Conservation (phyloP, 2,888 invertebrate species). For the Sympetrum striolatum region DNA sequence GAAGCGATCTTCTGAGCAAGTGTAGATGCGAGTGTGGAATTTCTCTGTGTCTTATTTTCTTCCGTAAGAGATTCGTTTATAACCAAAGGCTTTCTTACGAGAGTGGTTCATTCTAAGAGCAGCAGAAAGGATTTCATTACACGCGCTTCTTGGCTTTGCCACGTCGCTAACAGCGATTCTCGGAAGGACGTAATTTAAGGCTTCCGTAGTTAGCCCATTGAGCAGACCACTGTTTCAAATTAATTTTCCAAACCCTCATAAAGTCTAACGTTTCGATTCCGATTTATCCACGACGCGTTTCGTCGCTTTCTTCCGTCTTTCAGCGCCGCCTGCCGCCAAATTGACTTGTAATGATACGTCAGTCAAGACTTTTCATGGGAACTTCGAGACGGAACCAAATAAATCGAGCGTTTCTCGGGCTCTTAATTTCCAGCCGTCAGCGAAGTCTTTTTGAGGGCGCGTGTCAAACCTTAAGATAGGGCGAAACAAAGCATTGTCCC, state of each 20-base stretch:
- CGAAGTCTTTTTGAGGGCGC: background rate
- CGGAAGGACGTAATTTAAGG: background rate
- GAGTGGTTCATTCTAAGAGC: too few relatives aligned
- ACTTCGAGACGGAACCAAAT: background rate
- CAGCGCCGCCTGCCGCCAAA: background rate
- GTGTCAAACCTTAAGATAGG: conserved; percentile 34
- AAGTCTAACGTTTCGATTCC: background rate
- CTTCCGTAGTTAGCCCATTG: background rate
- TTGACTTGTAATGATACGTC: conserved; percentile 31
- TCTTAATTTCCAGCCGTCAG: conserved; percentile 13
- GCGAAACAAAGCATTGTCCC: conserved; percentile 11
- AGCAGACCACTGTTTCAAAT: background rate
- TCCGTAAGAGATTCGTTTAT: too few relatives aligned
- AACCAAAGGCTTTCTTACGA: too few relatives aligned
- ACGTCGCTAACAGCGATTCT: background rate
- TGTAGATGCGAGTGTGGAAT: too few relatives aligned
- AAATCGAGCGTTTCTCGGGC: background rate
- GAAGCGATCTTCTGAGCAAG: too few relatives aligned
- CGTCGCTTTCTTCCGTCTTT: background rate
- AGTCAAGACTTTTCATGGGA: conserved; percentile 22
- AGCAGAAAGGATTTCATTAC: too few relatives aligned
- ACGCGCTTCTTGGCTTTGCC: background rate
- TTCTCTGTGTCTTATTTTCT: too few relatives aligned
- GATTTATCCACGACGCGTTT: background rate
- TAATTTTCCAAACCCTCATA: background rate